Percentiles rank a stretch among this genome's conserved stretches.
phyloP scores from a whole-genome alignment of 2,888 invertebrate genomes.

The Pyrgus malvae region DNA sequence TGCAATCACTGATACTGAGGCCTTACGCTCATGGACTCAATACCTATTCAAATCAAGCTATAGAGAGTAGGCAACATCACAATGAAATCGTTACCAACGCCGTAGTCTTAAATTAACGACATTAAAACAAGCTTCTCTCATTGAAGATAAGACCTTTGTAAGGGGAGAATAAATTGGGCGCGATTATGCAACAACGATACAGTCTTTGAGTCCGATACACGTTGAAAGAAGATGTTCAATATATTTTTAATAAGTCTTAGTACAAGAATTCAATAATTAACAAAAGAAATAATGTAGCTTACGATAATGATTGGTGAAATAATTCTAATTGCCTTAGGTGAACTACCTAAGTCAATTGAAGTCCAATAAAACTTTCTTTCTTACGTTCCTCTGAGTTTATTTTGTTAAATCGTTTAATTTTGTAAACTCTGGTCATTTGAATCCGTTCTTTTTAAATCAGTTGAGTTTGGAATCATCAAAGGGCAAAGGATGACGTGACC shows the following conservation, averaged over 20 bases:
- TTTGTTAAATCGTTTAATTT: no score
- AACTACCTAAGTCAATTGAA: no score
- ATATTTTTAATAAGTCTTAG: not conserved
- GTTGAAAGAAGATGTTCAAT: conserved; percentile 14
- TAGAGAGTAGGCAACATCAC: conserved; percentile 42
- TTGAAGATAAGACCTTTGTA: conserved; percentile 71
- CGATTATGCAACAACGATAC: conserved; percentile 50
- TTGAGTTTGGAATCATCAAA: no score
- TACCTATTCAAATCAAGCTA: conserved; percentile 25
- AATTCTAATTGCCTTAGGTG: no score
- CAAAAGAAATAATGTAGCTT: no score
- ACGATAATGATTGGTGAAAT: no score
- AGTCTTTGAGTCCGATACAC: conserved; percentile 29
- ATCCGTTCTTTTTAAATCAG: no score
- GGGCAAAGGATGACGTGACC: no score
- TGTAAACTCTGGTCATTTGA: no score
- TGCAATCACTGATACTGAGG: conserved; percentile 10
- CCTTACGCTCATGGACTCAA: conserved; percentile 7
- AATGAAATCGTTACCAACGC: conserved; percentile 65
- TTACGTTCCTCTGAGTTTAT: no score
- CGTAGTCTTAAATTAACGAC: conserved; percentile 66
- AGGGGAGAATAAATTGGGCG: conserved; percentile 65
- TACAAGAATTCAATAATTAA: no score
- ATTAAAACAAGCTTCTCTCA: conserved; percentile 74
- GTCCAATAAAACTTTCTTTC: no score